Percentiles rank a stretch among this genome's conserved stretches.
These are phyloP conservation scores for Drosophila murphyi DNA, from an alignment of 1,140 invertebrate genomes.

Conservation along the genomic window DNA sequence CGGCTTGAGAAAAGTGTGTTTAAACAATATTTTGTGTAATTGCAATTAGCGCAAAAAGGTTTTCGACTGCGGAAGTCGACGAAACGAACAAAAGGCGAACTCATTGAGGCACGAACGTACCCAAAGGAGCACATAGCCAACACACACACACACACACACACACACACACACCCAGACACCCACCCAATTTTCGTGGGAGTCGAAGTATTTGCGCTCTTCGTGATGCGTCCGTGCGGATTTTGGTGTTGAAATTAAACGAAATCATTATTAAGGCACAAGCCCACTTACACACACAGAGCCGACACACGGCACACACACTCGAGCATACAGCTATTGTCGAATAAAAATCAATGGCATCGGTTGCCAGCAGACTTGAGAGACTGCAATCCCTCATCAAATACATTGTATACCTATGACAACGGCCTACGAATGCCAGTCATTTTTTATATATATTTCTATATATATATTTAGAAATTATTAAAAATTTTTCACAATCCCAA, in stretches of 20 bases:
- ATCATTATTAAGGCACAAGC: constrained; percentile 8
- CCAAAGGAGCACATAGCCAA: background rate
- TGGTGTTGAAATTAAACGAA: constrained; percentile 35
- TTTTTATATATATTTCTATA: too few relatives aligned
- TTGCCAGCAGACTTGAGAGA: constrained; percentile 1
- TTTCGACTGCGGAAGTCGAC: constrained; percentile 26
- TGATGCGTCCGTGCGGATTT: constrained; percentile 57
- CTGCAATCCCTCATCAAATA: constrained; percentile 3
- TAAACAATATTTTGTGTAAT: constrained; percentile 75
- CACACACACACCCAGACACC: background rate
- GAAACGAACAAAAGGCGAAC: constrained; percentile 21
- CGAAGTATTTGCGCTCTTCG: constrained; percentile 42
- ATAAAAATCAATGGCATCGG: constrained; percentile 50
- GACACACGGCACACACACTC: constrained; percentile 3
- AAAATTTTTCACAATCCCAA: too few relatives aligned
- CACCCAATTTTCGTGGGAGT: constrained; percentile 16
- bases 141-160: constrained; percentile 5
- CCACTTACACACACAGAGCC: constrained; percentile 19
- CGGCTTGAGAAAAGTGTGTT: constrained; percentile 51
- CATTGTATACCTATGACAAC: too few relatives aligned
- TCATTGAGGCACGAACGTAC: background rate
- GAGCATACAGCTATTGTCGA: constrained; percentile 6
- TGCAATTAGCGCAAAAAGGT: constrained; percentile 66
- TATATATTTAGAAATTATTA: too few relatives aligned
- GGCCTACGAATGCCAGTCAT: too few relatives aligned